A percentile compares a stretch with the other conserved stretches of the same genome.
Conservation (phyloP, 1,140 invertebrate genomes). For the Aleiodes sp. region DNA sequence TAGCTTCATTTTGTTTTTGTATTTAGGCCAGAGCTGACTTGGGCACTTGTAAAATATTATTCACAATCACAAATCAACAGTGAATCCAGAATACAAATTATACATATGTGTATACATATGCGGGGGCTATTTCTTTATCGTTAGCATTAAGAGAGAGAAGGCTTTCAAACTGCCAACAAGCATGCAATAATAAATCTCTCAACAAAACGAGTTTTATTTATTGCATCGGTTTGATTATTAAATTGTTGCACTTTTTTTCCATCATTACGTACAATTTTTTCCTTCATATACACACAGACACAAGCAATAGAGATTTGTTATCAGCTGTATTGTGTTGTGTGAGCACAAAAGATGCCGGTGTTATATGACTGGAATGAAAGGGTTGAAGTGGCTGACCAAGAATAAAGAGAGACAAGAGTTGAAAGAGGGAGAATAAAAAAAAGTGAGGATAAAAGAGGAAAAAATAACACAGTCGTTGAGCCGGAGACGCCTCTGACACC, state of each 20-base stretch:
- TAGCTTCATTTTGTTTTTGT: no score
- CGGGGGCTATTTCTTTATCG: not conserved
- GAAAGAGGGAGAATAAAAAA: not conserved
- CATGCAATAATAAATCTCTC: not conserved
- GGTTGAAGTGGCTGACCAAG: not conserved
- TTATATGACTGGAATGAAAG: constrained; percentile 3
- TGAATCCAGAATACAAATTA: no score
- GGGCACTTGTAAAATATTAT: not conserved
- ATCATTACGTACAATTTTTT: no score
- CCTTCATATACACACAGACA: no score
- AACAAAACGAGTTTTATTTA: not conserved
- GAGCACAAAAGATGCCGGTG: not conserved
- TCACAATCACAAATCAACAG: not conserved
- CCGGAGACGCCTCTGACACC: constrained; percentile 22
- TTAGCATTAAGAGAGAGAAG: not conserved
- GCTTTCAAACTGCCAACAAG: not conserved
- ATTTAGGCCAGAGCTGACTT: not conserved
- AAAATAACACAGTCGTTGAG: constrained; percentile 16
- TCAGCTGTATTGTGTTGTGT: not conserved
- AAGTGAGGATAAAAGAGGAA: constrained; percentile 25
- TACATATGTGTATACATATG: no score
- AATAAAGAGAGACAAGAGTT: not conserved
- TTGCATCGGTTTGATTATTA: no score
- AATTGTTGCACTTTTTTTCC: no score
- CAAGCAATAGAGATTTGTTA: no score